Evolutionary conservation across 2,797 vertebrate species (phyloP).

Genomic region (Cuniculus paca): DNA sequence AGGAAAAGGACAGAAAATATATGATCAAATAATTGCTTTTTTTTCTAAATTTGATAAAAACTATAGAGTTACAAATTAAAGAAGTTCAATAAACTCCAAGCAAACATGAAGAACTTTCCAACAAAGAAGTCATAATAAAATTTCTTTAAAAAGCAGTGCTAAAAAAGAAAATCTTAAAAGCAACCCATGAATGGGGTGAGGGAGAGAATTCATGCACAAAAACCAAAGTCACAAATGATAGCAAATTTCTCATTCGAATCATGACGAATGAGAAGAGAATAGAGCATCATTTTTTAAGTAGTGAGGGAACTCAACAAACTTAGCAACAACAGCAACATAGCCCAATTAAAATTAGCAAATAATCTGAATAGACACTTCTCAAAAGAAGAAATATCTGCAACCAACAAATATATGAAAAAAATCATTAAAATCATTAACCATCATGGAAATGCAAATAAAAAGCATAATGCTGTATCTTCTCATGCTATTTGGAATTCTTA

Average conservation of each 20-base stretch:
- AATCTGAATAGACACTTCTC: neutral
- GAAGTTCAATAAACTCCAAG: neutral
- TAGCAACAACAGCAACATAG: neutral
- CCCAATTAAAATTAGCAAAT: neutral
- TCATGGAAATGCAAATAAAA: neutral
- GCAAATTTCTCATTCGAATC: neutral
- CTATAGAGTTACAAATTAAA: slow-evolving; percentile 32
- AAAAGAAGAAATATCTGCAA: neutral
- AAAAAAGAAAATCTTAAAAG: slow-evolving; percentile 18
- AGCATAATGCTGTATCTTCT: neutral
- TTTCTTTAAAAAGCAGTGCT: neutral
- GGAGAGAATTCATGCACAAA: neutral
- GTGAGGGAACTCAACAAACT: neutral
- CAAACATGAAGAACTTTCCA: slow-evolving; percentile 13
- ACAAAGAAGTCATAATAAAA: neutral
- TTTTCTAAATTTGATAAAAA: slow-evolving; percentile 7
- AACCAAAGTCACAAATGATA: neutral
- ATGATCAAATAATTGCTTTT: neutral
- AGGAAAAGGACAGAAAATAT: neutral
- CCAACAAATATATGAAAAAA: neutral
- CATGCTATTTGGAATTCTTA: neutral
- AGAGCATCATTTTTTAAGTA: neutral
- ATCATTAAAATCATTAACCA: neutral
- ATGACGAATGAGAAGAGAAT: neutral
- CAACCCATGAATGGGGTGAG: neutral